These are phyloP conservation scores for Acanthoscelides obtectus DNA, from an alignment of 2,888 invertebrate species.

Conservation along the genomic window DNA sequence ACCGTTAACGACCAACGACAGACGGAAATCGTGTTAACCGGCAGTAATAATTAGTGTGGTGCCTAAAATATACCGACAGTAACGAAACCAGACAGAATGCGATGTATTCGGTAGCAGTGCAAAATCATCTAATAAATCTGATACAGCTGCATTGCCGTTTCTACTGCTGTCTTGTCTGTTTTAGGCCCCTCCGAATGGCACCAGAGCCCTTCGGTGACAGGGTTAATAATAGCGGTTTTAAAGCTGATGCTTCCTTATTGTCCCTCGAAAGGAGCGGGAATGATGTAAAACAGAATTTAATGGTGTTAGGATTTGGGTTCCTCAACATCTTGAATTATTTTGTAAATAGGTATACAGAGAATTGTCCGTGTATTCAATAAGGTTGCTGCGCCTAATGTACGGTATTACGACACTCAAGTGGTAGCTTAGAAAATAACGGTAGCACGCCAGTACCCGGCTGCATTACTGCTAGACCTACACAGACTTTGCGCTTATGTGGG, in stretches of 20 bases:
- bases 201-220: background rate
- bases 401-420: too few relatives aligned
- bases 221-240: background rate
- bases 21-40: background rate
- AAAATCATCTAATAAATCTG: conserved; percentile 17
- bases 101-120: background rate
- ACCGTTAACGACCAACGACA: background rate
- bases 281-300: background rate
- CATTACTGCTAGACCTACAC: too few relatives aligned
- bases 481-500: too few relatives aligned
- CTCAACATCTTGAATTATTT: background rate
- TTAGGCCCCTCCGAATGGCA: background rate
- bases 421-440: too few relatives aligned
- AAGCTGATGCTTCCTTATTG: background rate
- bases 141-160: conserved; percentile 23
- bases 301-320: background rate
- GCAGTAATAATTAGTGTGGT: background rate
- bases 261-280: background rate
- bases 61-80: background rate
- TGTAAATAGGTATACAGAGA: too few relatives aligned
- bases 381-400: too few relatives aligned
- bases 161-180: conserved; percentile 6
- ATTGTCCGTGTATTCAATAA: too few relatives aligned
- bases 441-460: too few relatives aligned
- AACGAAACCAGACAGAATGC: background rate